These are phyloP conservation scores for Staurois parvus DNA, from an alignment of 2,797 vertebrate species.

Conservation along the genomic window DNA sequence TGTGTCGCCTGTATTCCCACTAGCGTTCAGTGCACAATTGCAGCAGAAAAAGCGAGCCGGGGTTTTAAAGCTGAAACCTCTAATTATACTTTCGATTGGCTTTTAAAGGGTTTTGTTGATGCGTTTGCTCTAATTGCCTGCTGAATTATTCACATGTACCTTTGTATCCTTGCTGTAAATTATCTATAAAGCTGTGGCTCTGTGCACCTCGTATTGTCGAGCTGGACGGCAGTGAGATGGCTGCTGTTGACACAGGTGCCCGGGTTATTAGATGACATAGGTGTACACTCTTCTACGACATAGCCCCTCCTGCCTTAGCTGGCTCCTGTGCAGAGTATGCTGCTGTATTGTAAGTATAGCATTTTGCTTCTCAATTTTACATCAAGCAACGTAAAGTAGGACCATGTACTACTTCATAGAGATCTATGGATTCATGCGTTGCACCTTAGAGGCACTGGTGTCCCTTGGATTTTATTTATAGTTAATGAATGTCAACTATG, in stretches of 20 bases:
- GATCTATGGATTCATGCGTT: neutral
- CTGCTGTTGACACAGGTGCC: constrained; percentile 59
- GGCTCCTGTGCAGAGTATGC: neutral
- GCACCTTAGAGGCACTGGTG: neutral
- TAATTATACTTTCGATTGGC: constrained; percentile 53
- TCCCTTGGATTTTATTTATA: neutral
- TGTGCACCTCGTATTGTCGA: constrained; percentile 36
- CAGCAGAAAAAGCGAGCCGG: constrained; percentile 1
- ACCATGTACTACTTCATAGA: neutral
- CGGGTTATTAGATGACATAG: constrained; percentile 40
- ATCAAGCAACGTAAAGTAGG: neutral
- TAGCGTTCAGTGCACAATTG: constrained; percentile 16
- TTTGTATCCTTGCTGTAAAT: constrained; percentile 60
- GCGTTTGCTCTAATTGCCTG: constrained; percentile 59
- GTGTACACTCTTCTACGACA: neutral
- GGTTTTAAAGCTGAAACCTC: constrained; percentile 47
- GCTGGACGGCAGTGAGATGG: constrained; percentile 27
- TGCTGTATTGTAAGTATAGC: constrained; percentile 15
- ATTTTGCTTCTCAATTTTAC: neutral
- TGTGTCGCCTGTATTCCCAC: constrained; percentile 2
- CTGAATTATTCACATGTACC: constrained; percentile 59
- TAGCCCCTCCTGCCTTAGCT: constrained; percentile 8
- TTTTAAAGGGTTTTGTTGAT: constrained; percentile 53
- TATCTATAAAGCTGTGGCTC: constrained; percentile 52
- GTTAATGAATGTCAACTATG: neutral